Base-by-base conservation (phyloP, 2,888 invertebrate species). In the Drosophila diplacantha region DNA sequence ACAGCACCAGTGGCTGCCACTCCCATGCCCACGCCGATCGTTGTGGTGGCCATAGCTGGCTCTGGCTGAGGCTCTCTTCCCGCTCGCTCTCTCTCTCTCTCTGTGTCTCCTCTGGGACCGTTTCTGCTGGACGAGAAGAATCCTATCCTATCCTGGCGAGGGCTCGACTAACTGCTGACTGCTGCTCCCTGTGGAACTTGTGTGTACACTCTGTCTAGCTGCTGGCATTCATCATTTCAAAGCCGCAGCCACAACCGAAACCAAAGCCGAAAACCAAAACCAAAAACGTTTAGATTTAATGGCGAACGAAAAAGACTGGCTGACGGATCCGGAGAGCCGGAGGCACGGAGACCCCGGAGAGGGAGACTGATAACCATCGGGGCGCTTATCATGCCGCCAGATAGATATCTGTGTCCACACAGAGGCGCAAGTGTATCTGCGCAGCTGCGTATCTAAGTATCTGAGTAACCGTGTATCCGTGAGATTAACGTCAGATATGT, bases 401-500 rank as follows among this genome's bases (percentile, higher is more conserved):
- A 58, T 39, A 57, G 32, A 44, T 57, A 51, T 68, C 67, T 58
- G 38, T 43, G 46, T 37, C 37, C 44, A 59, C 60, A 60, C 59
- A 26, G 39, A 12, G 39, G 32, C 38, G 32, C 60, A 52, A 52
- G 50, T 61, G 57, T 60, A 43, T 65, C 55, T 49, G 39, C 54
- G 54, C 52, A 55, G 46, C 41, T 32, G 50, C 38, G 50, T 52
- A 26, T 51, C 7, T 50, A 43, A 34, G 54, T 55, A 52, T 54
- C 54, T 49, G 38, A 32, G 37, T 37, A 39, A 29, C 44, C 24
- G 56, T 37, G 39, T 37, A 41, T 62, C 50, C 50, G 63, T 38
- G 60, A 78, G 79, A 83, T 83, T 77, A 81, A 71, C 71, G 75
- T 81, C 78, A 80, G 67, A 63, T 72, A 74, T 55, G 68, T 53